phyloP scores from a whole-genome alignment of 2,888 invertebrate genomes.

The Nemoura dubitans region DNA sequence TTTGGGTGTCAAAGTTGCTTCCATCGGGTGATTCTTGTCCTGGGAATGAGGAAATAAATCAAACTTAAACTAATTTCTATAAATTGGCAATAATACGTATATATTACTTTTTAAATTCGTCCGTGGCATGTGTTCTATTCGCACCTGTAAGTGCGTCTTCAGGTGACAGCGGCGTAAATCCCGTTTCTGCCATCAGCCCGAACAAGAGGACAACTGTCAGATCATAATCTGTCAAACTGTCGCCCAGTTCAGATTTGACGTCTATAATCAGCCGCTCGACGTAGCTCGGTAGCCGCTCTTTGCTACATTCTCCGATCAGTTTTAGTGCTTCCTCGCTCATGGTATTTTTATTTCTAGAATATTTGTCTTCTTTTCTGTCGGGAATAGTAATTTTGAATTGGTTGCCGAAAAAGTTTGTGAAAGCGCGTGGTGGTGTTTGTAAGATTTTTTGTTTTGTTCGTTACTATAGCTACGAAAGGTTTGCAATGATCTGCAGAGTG shows the following conservation, averaged over 20 bases:
- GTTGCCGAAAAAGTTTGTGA: background rate
- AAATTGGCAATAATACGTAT: too few relatives aligned
- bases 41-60: background rate
- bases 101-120: too few relatives aligned
- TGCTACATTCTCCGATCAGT: background rate
- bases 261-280: background rate
- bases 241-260: background rate
- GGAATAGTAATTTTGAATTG: background rate
- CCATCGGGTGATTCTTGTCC: background rate
- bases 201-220: slow-evolving; percentile 26
- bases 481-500: too few relatives aligned
- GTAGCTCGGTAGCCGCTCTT: background rate
- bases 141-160: background rate
- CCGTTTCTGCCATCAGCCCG: slow-evolving; percentile 13
- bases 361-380: background rate
- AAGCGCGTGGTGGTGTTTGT: background rate
- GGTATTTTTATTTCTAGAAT: background rate
- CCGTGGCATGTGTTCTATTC: too few relatives aligned
- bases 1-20: background rate
- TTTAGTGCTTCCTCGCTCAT: background rate
- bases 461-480: background rate
- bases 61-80: too few relatives aligned
- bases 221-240: slow-evolving; percentile 10
- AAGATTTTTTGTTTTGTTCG: background rate
- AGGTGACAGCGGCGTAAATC: slow-evolving; percentile 19